These are phyloP conservation scores for Heterodera schachtii DNA, from an alignment of 1,140 invertebrate genomes.

Conservation along the genomic window DNA sequence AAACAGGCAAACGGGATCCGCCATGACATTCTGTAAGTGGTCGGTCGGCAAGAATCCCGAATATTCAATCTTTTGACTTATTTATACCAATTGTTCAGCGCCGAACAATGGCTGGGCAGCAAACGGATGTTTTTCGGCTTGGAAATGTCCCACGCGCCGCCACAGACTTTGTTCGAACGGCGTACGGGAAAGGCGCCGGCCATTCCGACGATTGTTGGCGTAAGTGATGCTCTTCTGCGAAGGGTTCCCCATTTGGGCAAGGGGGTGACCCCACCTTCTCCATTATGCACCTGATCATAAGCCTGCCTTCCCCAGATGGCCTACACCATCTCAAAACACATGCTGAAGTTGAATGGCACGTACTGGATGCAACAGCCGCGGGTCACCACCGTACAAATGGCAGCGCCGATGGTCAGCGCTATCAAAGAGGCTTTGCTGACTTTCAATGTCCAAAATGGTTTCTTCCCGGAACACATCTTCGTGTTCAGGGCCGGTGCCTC, in stretches of 20 bases:
- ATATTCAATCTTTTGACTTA: neutral
- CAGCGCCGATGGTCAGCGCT: conserved; percentile 5
- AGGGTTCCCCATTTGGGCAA: no score
- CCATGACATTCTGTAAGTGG: conserved; percentile 21
- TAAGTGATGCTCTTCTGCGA: conserved; percentile 6
- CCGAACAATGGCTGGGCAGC: conserved; percentile 14
- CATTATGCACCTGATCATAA: no score
- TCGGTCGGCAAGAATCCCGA: neutral
- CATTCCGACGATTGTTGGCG: conserved; percentile 40
- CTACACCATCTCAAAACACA: conserved; percentile 30
- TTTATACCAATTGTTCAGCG: neutral
- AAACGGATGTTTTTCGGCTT: conserved; percentile 27
- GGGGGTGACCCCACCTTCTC: no score
- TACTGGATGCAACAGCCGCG: conserved; percentile 39
- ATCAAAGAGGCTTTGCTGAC: conserved; percentile 18
- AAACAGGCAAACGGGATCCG: conserved; percentile 12
- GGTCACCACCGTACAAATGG: conserved; percentile 27
- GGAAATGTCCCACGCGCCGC: conserved; percentile 36
- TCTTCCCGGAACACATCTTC: conserved; percentile 32
- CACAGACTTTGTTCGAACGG: conserved; percentile 38
- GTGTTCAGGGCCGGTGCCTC: conserved; percentile 36
- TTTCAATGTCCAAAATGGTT: neutral
- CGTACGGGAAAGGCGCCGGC: conserved; percentile 15
- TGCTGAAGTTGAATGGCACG: conserved; percentile 29
- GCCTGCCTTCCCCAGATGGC: conserved; percentile 28